A percentile compares a stretch with the other conserved stretches of the same genome.
Evolutionary conservation across 2,797 vertebrate genomes (phyloP).

Genomic region (Momotus momota): DNA sequence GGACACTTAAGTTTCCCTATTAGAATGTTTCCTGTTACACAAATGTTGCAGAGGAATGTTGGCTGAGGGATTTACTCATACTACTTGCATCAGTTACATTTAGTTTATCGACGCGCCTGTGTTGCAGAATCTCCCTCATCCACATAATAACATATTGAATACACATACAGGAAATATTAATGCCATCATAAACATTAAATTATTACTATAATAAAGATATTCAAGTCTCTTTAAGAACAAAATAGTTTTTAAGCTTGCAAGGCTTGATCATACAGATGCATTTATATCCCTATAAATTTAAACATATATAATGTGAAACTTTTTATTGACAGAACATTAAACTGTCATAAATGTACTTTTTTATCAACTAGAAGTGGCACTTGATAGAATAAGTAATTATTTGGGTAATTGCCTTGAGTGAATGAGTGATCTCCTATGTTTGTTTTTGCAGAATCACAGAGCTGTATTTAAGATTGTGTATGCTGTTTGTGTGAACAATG

Average conservation of each 20-base stretch:
- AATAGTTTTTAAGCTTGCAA: neutral
- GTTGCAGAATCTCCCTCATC: neutral
- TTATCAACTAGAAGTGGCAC: neutral
- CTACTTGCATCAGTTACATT: neutral
- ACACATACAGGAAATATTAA: neutral
- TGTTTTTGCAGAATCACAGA: neutral
- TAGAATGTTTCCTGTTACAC: neutral
- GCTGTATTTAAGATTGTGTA: neutral
- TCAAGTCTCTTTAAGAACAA: neutral
- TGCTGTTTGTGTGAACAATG: neutral
- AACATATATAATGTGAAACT: neutral
- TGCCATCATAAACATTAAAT: neutral
- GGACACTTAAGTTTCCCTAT: neutral
- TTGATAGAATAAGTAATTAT: neutral
- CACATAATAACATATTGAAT: neutral
- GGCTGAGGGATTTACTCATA: neutral
- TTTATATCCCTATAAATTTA: neutral
- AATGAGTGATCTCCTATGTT: neutral
- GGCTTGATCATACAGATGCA: neutral
- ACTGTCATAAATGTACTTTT: neutral
- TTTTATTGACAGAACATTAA: neutral
- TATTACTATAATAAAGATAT: neutral
- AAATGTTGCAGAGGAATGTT: neutral
- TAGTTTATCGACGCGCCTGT: neutral
- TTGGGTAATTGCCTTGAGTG: neutral